Evolutionary conservation across 2,888 invertebrate genomes (phyloP).

Genomic region (Aspidapion aeneum): DNA sequence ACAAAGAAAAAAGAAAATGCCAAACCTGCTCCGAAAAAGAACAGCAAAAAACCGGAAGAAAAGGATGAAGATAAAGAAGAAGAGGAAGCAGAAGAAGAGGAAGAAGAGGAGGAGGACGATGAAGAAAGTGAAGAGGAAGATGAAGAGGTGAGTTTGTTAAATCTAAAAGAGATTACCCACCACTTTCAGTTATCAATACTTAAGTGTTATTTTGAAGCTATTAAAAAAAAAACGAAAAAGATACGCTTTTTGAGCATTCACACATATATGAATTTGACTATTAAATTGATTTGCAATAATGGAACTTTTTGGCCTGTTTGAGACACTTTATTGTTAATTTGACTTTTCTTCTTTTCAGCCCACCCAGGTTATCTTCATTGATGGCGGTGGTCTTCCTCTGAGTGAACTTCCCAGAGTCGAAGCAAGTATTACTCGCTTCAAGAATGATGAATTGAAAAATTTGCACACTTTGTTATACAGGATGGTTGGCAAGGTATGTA

Average conservation of each 20-base stretch:
- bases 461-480: constrained; percentile 65
- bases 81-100: background rate
- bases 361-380: constrained; percentile 21
- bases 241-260: no score
- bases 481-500: constrained; percentile 51
- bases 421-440: constrained; percentile 58
- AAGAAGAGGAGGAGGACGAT: background rate
- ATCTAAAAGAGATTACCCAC: no score
- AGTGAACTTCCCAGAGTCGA: constrained; percentile 68
- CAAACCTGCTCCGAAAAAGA: constrained; percentile 28
- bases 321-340: no score
- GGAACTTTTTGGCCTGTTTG: no score
- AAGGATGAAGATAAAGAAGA: background rate
- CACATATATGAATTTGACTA: no score
- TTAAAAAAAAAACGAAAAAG: no score
- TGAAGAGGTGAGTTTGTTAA: no score
- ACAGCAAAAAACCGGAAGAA: constrained; percentile 43
- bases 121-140: background rate
- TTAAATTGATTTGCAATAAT: no score
- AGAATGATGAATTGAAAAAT: constrained; percentile 65
- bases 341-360: constrained; percentile 35
- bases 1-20: constrained; percentile 42
- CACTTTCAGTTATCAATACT: no score
- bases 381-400: constrained; percentile 61
- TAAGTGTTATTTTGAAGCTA: no score